phyloP scores from a whole-genome alignment of 2,888 invertebrate genomes.

The Spodoptera picta region DNA sequence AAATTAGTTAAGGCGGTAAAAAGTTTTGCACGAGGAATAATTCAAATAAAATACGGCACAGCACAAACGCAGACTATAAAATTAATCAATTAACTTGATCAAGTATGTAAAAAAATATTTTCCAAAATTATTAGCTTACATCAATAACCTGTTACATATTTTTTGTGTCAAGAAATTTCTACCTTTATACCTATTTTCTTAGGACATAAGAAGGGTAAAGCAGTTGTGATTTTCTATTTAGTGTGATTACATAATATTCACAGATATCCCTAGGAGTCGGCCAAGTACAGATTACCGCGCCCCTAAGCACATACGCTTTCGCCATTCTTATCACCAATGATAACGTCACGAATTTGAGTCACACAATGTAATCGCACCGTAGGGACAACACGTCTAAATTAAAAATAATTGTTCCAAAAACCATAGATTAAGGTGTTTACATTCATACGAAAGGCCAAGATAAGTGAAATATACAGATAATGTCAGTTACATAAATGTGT shows the following conservation, averaged over 20 bases:
- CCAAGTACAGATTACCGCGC: slow-evolving; percentile 48
- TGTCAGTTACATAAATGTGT: slow-evolving; percentile 48
- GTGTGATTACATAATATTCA: slow-evolving; percentile 16
- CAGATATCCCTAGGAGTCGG: slow-evolving; percentile 29
- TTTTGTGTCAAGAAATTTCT: no score
- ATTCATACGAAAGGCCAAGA: slow-evolving; percentile 39
- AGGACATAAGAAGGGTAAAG: neutral
- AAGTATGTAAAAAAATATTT: no score
- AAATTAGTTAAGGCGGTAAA: slow-evolving; percentile 2
- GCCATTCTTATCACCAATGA: slow-evolving; percentile 77
- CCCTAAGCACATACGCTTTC: slow-evolving; percentile 60
- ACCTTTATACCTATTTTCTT: neutral
- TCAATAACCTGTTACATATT: no score
- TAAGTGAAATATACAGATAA: slow-evolving; percentile 48
- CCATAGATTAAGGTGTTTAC: slow-evolving; percentile 26
- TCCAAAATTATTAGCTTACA: no score
- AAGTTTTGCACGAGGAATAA: neutral
- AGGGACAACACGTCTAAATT: slow-evolving; percentile 67
- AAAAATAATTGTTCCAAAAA: slow-evolving; percentile 37
- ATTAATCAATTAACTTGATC: no score
- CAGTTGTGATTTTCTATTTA: neutral
- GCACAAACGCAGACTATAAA: no score
- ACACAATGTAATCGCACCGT: slow-evolving; percentile 73
- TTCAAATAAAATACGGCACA: no score
- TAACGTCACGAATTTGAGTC: slow-evolving; percentile 80